Evolutionary conservation across 2,797 vertebrate genomes (phyloP), one percentile per base, ranked within the genome.

Genomic region (Bryconaethiops microstoma): DNA sequence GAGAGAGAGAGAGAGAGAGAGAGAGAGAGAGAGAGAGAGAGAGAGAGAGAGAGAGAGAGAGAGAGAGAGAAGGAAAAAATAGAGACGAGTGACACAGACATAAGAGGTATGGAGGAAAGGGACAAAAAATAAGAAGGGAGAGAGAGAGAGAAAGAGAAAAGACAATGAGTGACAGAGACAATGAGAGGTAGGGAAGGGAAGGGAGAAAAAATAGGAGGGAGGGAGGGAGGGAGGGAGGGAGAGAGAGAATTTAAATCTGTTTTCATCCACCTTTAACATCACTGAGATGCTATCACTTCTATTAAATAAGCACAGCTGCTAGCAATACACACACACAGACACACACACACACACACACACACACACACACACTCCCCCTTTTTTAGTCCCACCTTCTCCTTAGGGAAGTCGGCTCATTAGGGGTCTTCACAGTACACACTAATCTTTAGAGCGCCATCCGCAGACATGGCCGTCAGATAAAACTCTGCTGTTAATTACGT

Each of bases 301-400:
- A 67, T 82, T 75, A 84, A 82, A 86, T 82, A 86, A 84, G 45
- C 68, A 50, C 78, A 77, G 82, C 77, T 57, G 75, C 74, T 25
- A 70, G 73, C 68, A 70, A 62, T 60, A 63, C 78, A 70, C 55
- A 75, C 57, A 60, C 57, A 35, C 62, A 63, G 23, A 63, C 23
- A 62, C 59, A 25, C 59, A 57, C 19, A 21, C 55, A 57, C 55
- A 60, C 57, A 60, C 57, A 60, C 7, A 25, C 57, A 73, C 82
- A 76, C n/a, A 63, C 78, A 70, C 55, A 75, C 57, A 60, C 57
- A 35, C 62, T n/a, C n/a, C n/a, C 79, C 69, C 57, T 23, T 42
- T 74, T 79, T 77, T 80, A 84, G 76, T 81, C 72, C 62, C 9
- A 7, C 80, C 78, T 64, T 77, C 70, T 82, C 62, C 74, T 86